Evolutionary conservation across 2,797 vertebrate genomes (phyloP).

Genomic region (Tragopan temminckii): DNA sequence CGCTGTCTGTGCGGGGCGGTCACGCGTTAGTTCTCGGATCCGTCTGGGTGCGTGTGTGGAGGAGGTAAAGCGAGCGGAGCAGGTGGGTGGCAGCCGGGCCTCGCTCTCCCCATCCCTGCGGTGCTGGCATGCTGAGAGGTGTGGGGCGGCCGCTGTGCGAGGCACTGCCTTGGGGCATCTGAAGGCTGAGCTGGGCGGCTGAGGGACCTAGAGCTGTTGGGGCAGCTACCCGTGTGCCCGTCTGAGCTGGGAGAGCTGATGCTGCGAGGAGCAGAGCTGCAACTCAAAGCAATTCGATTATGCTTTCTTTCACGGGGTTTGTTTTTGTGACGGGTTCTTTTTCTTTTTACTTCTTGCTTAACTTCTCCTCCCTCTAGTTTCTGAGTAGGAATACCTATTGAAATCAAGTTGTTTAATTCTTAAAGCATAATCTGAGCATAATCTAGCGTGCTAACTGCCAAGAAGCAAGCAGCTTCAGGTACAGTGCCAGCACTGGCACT

Average conservation of each 20-base stretch:
- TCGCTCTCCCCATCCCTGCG: not conserved
- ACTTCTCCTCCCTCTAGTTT: not conserved
- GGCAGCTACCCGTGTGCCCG: not conserved
- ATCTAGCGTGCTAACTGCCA: not conserved
- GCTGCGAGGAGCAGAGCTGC: not conserved
- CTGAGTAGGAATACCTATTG: not conserved
- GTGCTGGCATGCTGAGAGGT: too few species aligned
- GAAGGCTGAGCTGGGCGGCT: not conserved
- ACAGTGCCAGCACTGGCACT: not conserved
- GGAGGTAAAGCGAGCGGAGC: not conserved
- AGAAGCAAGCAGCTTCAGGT: not conserved
- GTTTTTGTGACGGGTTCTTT: not conserved
- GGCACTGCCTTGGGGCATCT: too few species aligned
- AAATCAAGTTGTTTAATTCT: not conserved
- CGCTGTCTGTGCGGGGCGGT: rapidly evolving
- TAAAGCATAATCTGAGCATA: not conserved
- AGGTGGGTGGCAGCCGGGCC: rapidly evolving
- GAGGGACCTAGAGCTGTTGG: rapidly evolving
- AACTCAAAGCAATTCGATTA: rapidly evolving
- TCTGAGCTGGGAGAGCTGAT: rapidly evolving
- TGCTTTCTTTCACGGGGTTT: not conserved
- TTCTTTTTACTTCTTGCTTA: not conserved
- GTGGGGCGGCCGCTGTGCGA: rapidly evolving
- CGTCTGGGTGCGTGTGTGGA: rapidly evolving
- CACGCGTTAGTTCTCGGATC: rapidly evolving